Base-by-base conservation (phyloP, 2,888 invertebrate species). In the Nematopogon swammerdamellus region DNA sequence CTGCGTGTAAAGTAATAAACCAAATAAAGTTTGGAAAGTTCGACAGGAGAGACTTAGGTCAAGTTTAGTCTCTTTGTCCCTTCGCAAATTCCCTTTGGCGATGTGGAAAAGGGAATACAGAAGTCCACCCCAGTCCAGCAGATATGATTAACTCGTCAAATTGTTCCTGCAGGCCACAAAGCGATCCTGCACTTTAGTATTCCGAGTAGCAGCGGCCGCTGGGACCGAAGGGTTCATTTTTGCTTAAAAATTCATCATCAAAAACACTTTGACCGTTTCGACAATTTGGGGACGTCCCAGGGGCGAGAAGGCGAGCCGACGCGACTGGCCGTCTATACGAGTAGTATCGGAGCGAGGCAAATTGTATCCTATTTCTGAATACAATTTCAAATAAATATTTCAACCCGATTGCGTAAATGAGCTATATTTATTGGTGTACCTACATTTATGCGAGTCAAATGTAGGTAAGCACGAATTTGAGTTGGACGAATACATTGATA, bases 231-330 rank as follows among this genome's bases (percentile, higher is more conserved):
- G 74, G 72, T 72, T 68, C 63, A 65, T 62, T 62, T 55, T 56
- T 63, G 63, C 69, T 77, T 69, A 73, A 64, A 59, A 63, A 77
- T 77, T 73, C 72, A 77, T 72, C 65, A 64, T 63, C 58, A 57
- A 63, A 67, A 71, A 70, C 71, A 70, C 70, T 72, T 68, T 64
- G 67, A 59, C 61, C 66, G 65, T 58, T 36, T 54, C 59, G 63
- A 64, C 71, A 69, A 68, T 70, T 69, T 69, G 62, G 61, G 57
- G 53, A 14, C 54, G 56, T 61, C 65, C 63, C 63, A 47, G 50
- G 49, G 62, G 64, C 58, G 57, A 52, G 57, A 47, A 56, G 57
- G 55, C 53, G 48, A 55, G 58, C 60, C 53, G 42, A 3, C 36
- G 36, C 3, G 36, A 14, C 11, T 4, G 25, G 25, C n/a, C n/a